Base-by-base conservation (phyloP, 2,797 vertebrate species). In the Streptopelia turtur region DNA sequence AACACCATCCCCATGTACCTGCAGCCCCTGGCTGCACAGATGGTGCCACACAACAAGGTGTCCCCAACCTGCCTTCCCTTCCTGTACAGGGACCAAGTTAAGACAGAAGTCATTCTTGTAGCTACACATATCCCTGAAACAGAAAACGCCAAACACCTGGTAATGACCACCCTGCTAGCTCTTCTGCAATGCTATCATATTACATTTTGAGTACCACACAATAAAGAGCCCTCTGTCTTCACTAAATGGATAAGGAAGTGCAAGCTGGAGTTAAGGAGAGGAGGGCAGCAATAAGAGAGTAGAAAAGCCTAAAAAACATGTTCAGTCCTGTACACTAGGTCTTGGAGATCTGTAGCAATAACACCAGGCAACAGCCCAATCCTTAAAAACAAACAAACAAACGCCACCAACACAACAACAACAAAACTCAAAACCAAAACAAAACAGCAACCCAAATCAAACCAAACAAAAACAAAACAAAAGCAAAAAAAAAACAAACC, bases 201-300 rank as follows among this genome's bases (percentile, higher is more conserved):
- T 75, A 41, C 70, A 52, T 61, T 56, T 61, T 55, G 33, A 75
- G 60, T 33, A 20, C 39, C 37, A 47, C 16, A 81, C 43, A 81
- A 85, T 52, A 90, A 93, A 83, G 80, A 84, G 31, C 56, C 13
- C 35, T 81, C 53, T 94, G 87, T 89, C 53, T 69, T 85, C 57
- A 65, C 28, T 75, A 80, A 75, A 64, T 69, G 50, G 61, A 77
- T 31, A 25, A 84, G 89, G 89, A 94, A 95, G 50, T 83, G 79
- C 78, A 80, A 80, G 35, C 52, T 45, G 35, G 17, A 31, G 14
- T 70, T 66, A 90, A 33, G 31, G 65, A 78, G 50, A 66, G 49
- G 7, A 92, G 35, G 31, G 49, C 60, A 91, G 52, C 0, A 0
- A 82, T 28, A 17, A 74, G 50, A 86, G 30, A 69, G 11, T 7